Evolutionary conservation across 64 coral and sea anemone species (phyloP), one percentile per base, ranked within the genome.

Genomic region (Montipora capricornis): DNA sequence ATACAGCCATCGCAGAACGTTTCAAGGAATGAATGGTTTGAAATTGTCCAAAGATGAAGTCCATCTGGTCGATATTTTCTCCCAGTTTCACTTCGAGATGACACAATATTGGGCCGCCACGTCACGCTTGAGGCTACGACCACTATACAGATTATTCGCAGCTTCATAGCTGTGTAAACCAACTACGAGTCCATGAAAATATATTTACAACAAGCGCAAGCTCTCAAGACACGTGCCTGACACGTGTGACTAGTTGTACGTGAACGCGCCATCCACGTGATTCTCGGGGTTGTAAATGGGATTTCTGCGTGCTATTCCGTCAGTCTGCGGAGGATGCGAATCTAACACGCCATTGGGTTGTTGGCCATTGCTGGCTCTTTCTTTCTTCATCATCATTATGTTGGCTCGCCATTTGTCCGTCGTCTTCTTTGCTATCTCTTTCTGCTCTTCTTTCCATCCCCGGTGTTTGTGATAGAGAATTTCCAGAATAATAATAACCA

Each of bases 401-500:
- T 97, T 97, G 48, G 96, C 85, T 10, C 96, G 96, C 96, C 96
- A 97, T 82, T 95, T 97, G 64, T 97, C 96, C n/a, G 96, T 97
- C 0, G 96, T 95, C 76, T 97, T 97, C 69, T 97, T 97, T 5
- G 96, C 96, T 4, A 97, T 71, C 46, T 97, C 96, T 44, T 95
- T 97, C 44, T 97, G 93, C 49, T 97, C 96, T 64, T 97, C 93
- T 76, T 97, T 97, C 96, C 96, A 97, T 20, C 96, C 96, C 1
- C 97, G 91, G 58, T 99, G 98, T 60, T 99, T 99, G 81, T 99
- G 98, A 49, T 99, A 99, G 44, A 99, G 83, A 20, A 99, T 99
- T 82, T 99, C 98, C 1, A 99, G 80, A 47, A 99, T 93, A 51
- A 99, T 99, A 24, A 99, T 99, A 5, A 99, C 89, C 44, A 99